These are phyloP conservation scores for Caenorhabditis imperialis DNA, from an alignment of 2,888 invertebrate genomes.

Conservation along the genomic window DNA sequence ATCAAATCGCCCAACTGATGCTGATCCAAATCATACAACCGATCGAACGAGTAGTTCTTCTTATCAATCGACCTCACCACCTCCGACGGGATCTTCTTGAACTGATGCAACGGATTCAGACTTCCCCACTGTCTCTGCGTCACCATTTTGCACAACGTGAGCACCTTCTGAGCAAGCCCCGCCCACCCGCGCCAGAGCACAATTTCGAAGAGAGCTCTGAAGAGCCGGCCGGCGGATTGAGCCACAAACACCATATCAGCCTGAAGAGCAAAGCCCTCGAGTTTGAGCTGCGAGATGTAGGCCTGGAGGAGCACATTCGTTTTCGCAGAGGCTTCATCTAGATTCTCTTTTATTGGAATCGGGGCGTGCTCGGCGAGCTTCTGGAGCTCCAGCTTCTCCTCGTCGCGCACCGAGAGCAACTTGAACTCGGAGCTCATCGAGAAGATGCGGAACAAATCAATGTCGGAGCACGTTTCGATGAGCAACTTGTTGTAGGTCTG, in stretches of 20 bases:
- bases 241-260: constrained; percentile 99
- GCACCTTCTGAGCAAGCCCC: constrained; percentile 91
- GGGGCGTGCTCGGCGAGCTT: constrained; percentile 96
- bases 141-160: constrained; percentile 98
- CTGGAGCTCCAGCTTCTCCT: constrained; percentile 95
- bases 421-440: constrained; percentile 96
- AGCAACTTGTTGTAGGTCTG: constrained; percentile 94
- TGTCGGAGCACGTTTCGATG: constrained; percentile 96
- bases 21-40: constrained; percentile 93
- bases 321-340: constrained; percentile 97
- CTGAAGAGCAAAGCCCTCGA: constrained; percentile 98
- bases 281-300: constrained; percentile 96
- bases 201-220: constrained; percentile 97
- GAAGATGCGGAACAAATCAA: constrained; percentile 96
- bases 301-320: constrained; percentile 82
- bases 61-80: constrained; percentile 96
- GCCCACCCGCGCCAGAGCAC: constrained; percentile 95
- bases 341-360: constrained; percentile 97
- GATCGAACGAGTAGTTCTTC: constrained; percentile 84
- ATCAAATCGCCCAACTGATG: constrained; percentile 95
- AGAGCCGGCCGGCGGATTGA: constrained; percentile 93
- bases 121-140: constrained; percentile 95
- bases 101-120: constrained; percentile 97
- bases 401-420: constrained; percentile 81
- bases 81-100: constrained; percentile 90